Evolutionary conservation across 2,888 invertebrate genomes (phyloP).

Genomic region (Trachelus iudaicus): DNA sequence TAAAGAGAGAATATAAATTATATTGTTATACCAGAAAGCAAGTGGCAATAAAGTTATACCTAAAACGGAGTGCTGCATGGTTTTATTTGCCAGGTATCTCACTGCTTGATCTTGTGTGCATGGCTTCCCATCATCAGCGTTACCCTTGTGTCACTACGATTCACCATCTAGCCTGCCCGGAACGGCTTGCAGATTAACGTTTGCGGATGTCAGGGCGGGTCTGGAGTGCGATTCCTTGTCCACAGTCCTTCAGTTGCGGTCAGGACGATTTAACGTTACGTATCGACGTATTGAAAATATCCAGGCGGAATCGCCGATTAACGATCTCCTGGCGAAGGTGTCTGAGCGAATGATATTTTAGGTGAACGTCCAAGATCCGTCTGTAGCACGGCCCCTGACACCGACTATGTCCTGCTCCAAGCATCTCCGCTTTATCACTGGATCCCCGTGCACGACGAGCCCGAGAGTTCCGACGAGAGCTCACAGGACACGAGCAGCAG

Average conservation of each 20-base stretch:
- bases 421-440: slow-evolving; percentile 69
- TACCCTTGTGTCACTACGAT: not conserved
- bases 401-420: slow-evolving; percentile 70
- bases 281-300: not conserved
- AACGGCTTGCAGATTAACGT: slow-evolving; percentile 5
- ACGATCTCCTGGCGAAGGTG: not conserved
- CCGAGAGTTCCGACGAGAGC: slow-evolving; percentile 64
- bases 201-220: slow-evolving; percentile 52
- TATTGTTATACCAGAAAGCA: slow-evolving; percentile 21
- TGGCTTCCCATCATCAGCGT: slow-evolving; percentile 15
- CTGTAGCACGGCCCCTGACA: slow-evolving; percentile 65
- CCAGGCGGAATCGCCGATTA: not conserved
- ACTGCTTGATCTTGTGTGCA: slow-evolving; percentile 13
- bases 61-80: slow-evolving; percentile 34
- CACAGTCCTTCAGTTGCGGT: not conserved
- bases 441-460: slow-evolving; percentile 66
- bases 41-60: slow-evolving; percentile 56
- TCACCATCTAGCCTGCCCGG: not conserved
- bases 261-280: not conserved
- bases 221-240: slow-evolving; percentile 19
- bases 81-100: slow-evolving; percentile 13
- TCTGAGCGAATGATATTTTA: slow-evolving; percentile 33
- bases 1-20: not conserved
- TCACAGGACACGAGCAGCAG: slow-evolving; percentile 58
- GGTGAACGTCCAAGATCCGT: slow-evolving; percentile 61